Conservation (phyloP, 2,888 invertebrate genomes). For the Reticulitermes lucifugus region DNA sequence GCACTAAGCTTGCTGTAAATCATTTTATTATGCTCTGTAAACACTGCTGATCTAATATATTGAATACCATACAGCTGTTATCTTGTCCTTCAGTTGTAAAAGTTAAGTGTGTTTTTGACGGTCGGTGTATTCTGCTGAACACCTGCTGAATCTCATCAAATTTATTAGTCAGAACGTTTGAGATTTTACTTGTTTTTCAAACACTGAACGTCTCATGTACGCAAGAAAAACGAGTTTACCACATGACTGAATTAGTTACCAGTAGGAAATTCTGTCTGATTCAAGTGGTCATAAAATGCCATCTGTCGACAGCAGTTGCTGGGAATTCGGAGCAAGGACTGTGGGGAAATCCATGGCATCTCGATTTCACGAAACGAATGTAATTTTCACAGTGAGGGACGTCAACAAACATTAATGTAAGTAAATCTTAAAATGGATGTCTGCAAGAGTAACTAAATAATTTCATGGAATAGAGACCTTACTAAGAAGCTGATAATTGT, state of each 20-base stretch:
- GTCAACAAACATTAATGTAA: too few relatives aligned
- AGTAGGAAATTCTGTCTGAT: background rate
- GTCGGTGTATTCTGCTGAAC: background rate
- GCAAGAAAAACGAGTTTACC: background rate
- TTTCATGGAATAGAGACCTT: too few relatives aligned
- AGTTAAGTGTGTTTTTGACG: background rate
- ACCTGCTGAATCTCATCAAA: background rate
- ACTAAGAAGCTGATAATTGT: too few relatives aligned
- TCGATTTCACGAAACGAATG: too few relatives aligned
- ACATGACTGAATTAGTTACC: background rate
- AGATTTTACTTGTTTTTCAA: background rate
- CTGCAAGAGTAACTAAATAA: too few relatives aligned
- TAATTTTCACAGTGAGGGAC: too few relatives aligned
- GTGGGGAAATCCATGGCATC: background rate
- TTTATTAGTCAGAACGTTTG: background rate
- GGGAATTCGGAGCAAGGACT: background rate
- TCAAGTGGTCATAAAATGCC: background rate
- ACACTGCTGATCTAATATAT: background rate
- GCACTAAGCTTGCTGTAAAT: background rate
- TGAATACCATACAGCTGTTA: background rate
- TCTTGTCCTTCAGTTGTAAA: background rate
- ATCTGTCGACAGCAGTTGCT: background rate
- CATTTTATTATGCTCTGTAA: slow-evolving; percentile 1
- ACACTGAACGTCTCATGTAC: background rate
- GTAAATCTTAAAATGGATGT: too few relatives aligned